Conservation (phyloP, 2,797 vertebrate species). For the Siniperca undulata region DNA sequence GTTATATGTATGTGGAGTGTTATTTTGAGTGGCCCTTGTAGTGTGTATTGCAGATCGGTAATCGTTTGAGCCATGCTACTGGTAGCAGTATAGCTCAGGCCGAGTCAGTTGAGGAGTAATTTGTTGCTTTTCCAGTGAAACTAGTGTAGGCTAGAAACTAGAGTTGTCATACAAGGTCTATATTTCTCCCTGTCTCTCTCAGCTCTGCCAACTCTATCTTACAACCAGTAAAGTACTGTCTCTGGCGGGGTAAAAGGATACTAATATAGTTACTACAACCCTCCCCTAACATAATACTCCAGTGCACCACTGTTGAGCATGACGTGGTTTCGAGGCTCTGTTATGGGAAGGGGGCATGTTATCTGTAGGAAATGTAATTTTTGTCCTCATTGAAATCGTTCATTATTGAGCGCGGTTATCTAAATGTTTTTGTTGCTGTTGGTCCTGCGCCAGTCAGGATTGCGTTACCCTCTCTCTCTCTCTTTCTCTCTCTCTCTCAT, state of each 20-base stretch:
- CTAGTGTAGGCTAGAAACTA: constrained; percentile 7
- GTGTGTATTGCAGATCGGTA: constrained; percentile 70
- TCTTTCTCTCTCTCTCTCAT: constrained; percentile 36
- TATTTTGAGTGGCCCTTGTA: constrained; percentile 77
- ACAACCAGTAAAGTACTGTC: constrained; percentile 73
- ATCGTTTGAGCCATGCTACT: constrained; percentile 70
- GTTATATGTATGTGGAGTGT: constrained; percentile 72
- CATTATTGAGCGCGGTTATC: constrained; percentile 89
- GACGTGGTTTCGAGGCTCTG: constrained; percentile 80
- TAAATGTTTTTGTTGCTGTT: constrained; percentile 90
- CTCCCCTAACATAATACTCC: constrained; percentile 77
- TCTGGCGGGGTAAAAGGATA: constrained; percentile 81
- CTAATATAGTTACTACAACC: constrained; percentile 82
- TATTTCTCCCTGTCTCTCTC: constrained; percentile 56
- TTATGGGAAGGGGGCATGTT: constrained; percentile 88
- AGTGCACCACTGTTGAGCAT: constrained; percentile 76
- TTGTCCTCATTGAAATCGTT: constrained; percentile 90
- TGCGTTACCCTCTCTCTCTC: constrained; percentile 81
- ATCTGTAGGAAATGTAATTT: constrained; percentile 91
- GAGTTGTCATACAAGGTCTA: constrained; percentile 65
- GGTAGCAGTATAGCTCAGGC: constrained; percentile 59
- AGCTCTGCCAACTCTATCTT: constrained; percentile 60
- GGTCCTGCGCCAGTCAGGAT: constrained; percentile 85
- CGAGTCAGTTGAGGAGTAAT: constrained; percentile 61
- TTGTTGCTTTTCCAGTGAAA: constrained; percentile 69